Conservation (phyloP, 1,140 invertebrate genomes). For the Hormaphis cornu region DNA sequence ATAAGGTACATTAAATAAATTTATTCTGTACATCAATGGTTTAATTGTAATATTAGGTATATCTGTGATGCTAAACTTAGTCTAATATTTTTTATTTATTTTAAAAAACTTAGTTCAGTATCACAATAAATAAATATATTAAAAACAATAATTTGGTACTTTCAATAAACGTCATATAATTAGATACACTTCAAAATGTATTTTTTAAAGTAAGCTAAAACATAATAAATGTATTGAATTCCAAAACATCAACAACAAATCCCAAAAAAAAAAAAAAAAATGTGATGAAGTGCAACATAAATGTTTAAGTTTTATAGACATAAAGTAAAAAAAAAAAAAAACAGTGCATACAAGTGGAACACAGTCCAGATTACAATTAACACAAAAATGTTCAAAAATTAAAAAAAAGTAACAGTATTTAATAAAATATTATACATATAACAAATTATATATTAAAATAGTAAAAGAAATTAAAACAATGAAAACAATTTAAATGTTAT, state of each 20-base stretch:
- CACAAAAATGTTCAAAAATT: not conserved
- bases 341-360: constrained; percentile 1
- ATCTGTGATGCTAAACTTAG: too few species aligned
- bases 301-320: not conserved
- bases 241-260: not conserved
- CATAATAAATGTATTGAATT: not conserved
- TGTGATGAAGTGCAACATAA: not conserved
- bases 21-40: too few species aligned
- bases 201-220: not conserved
- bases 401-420: constrained; percentile 9
- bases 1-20: too few species aligned
- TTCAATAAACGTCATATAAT: too few species aligned
- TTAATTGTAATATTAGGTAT: too few species aligned
- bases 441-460: constrained; percentile 2
- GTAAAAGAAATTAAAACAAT: not conserved
- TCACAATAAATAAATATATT: too few species aligned
- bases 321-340: not conserved
- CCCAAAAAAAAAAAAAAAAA: not conserved
- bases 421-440: constrained; percentile 1
- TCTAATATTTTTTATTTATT: too few species aligned
- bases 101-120: too few species aligned
- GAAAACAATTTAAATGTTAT: not conserved
- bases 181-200: too few species aligned
- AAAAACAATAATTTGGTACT: too few species aligned
- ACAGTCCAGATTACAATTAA: too few species aligned